These are phyloP conservation scores for Alloscopus bannaensis DNA, from an alignment of 2,888 invertebrate species.

Conservation along the genomic window DNA sequence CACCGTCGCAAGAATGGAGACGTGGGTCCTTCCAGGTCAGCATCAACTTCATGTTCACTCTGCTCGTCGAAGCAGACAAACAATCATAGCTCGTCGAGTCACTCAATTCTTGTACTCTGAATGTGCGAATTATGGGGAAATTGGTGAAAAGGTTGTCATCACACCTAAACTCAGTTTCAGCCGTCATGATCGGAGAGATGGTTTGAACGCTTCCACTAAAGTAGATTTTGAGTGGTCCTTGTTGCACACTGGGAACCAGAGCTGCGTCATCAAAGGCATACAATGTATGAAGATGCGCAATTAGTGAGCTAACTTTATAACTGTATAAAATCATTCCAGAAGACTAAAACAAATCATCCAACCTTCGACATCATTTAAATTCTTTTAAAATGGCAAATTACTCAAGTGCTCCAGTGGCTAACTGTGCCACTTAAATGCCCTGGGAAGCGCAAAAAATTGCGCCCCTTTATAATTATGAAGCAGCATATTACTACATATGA, in stretches of 20 bases:
- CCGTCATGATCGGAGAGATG: constrained; percentile 91
- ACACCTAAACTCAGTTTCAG: constrained; percentile 86
- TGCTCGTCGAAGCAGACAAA: constrained; percentile 71
- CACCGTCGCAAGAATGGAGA: constrained; percentile 77
- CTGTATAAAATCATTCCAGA: too few relatives aligned
- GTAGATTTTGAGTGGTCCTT: constrained; percentile 78
- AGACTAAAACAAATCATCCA: too few relatives aligned
- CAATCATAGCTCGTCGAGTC: neutral
- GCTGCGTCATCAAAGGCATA: neutral
- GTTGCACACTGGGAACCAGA: neutral
- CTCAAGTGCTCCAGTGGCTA: too few relatives aligned
- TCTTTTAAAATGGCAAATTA: too few relatives aligned
- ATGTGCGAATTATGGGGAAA: neutral
- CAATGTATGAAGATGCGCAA: neutral
- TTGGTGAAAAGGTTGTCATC: neutral
- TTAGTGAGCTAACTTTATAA: too few relatives aligned
- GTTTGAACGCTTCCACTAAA: constrained; percentile 90
- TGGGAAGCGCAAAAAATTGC: too few relatives aligned
- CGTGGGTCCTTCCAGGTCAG: constrained; percentile 79
- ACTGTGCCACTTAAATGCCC: too few relatives aligned
- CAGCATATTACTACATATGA: too few relatives aligned
- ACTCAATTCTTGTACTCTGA: neutral
- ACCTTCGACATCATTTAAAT: too few relatives aligned
- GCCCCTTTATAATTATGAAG: too few relatives aligned
- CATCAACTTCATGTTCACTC: constrained; percentile 77